These are phyloP conservation scores for Cataglyphis hispanica DNA, from an alignment of 1,140 invertebrate genomes.

Conservation along the genomic window DNA sequence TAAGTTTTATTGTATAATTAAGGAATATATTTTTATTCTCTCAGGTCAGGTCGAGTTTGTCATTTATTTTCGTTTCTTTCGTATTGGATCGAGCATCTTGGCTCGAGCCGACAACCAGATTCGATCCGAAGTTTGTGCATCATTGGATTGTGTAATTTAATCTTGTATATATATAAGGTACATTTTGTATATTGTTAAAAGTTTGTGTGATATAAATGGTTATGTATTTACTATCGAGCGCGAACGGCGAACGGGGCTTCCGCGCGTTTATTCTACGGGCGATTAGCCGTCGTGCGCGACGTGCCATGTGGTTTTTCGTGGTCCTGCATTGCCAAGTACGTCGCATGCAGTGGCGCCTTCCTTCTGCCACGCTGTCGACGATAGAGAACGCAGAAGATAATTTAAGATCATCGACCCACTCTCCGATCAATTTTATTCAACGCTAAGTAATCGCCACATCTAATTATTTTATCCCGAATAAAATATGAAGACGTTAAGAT, in stretches of 20 bases:
- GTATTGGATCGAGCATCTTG: conserved; percentile 11
- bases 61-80: conserved; percentile 2
- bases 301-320: conserved; percentile 53
- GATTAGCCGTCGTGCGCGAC: conserved; percentile 48
- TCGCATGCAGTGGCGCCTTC: not conserved
- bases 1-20: too few species aligned
- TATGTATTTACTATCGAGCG: conserved; percentile 83
- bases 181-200: conserved; percentile 88
- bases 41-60: too few species aligned
- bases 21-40: conserved; percentile 19
- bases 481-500: not conserved
- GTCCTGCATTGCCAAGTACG: conserved; percentile 28
- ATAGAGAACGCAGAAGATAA: not conserved
- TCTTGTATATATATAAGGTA: conserved; percentile 86
- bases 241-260: conserved; percentile 61
- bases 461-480: conserved; percentile 3
- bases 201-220: conserved; percentile 87
- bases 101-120: conserved; percentile 72
- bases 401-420: not conserved
- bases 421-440: not conserved
- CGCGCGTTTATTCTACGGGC: conserved; percentile 58
- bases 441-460: not conserved
- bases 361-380: not conserved
- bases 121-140: conserved; percentile 76
- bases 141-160: conserved; percentile 85